A percentile compares a stretch with the other conserved stretches of the same genome.
Evolutionary conservation across 2,888 invertebrate genomes (phyloP).

Genomic region (Hoplodrina ambigua): DNA sequence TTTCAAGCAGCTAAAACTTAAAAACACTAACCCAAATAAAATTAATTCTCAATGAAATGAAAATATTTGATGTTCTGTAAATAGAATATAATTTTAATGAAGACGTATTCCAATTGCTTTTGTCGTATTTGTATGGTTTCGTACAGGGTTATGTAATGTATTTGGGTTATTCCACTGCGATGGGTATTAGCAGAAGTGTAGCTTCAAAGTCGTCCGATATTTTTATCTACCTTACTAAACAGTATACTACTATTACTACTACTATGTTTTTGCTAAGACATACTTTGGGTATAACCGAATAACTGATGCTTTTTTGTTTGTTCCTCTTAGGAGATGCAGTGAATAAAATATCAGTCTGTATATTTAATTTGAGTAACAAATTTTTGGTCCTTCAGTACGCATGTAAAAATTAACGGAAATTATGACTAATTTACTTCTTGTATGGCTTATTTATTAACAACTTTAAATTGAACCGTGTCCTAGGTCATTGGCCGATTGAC

Average conservation of each 20-base stretch:
- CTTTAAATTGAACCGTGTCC: constrained; percentile 1
- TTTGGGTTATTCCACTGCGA: constrained; percentile 39
- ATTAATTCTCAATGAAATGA: neutral
- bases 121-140: neutral
- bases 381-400: constrained; percentile 5
- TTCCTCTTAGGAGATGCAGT: too few relatives aligned
- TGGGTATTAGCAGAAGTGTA: neutral
- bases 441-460: constrained; percentile 1
- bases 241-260: constrained; percentile 9
- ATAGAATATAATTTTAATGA: neutral
- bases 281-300: neutral
- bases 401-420: neutral
- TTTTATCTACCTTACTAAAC: constrained; percentile 8
- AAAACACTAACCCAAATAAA: constrained; percentile 33
- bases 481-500: constrained; percentile 52
- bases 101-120: neutral
- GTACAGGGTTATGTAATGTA: constrained; percentile 31
- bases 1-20: constrained; percentile 34
- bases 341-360: too few relatives aligned
- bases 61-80: constrained; percentile 25
- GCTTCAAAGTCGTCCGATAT: constrained; percentile 3
- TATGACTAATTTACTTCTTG: neutral
- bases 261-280: neutral
- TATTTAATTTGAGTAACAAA: neutral
- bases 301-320: too few relatives aligned